phyloP scores from a whole-genome alignment of 1,140 invertebrate genomes.

The Apolygus lucorum region DNA sequence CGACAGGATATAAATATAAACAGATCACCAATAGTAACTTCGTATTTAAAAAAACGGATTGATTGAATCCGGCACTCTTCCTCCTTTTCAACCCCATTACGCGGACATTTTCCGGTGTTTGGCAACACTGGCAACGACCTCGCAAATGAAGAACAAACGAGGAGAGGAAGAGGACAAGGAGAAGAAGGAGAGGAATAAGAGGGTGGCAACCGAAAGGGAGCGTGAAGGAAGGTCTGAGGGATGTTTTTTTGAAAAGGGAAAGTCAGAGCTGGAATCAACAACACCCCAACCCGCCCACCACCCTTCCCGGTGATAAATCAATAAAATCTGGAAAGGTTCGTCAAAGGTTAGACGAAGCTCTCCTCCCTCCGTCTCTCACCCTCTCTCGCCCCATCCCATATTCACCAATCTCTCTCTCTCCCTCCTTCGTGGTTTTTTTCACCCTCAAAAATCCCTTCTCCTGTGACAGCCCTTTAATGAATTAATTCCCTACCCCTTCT shows the following conservation, averaged over 20 bases:
- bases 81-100: too few species aligned
- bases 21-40: too few species aligned
- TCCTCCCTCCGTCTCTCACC: background rate
- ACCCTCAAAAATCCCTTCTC: background rate
- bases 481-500: background rate
- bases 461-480: background rate
- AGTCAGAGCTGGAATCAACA: slow-evolving; percentile 12
- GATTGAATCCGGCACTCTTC: too few species aligned
- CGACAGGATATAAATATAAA: too few species aligned
- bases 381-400: background rate
- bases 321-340: slow-evolving; percentile 22
- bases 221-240: too few species aligned
- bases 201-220: too few species aligned
- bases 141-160: too few species aligned
- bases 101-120: too few species aligned
- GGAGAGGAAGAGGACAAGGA: too few species aligned
- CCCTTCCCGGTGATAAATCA: slow-evolving; percentile 16
- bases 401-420: background rate
- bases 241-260: slow-evolving; percentile 24
- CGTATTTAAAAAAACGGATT: too few species aligned
- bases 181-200: too few species aligned
- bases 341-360: slow-evolving; percentile 21
- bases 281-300: background rate
- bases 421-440: background rate
- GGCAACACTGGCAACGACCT: too few species aligned